Base-by-base conservation (phyloP, 1,140 invertebrate species). In the Zaprionus taronus region DNA sequence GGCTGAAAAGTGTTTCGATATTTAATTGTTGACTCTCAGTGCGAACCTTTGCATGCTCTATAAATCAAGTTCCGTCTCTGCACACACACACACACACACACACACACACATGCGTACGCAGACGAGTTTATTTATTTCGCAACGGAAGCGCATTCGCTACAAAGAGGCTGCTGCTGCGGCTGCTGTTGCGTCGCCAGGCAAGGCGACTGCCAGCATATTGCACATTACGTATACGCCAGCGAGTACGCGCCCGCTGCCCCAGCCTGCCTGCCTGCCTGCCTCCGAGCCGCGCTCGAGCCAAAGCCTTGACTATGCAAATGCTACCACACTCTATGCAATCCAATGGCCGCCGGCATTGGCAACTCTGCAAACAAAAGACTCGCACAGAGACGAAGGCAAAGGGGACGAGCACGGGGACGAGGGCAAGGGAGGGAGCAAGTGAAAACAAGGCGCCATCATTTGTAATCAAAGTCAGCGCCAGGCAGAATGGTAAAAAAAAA, bases 401-500 rank as follows among this genome's bases (percentile, higher is more conserved):
- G 17, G 44, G n/a, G 47, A 11, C 9, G 17, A 17, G 7, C 9
- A 4, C 44, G 47, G 4, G 20, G 7, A 12, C n/a, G 47, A 2
- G 47, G 38, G 15, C 63, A 41, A 31, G 11, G 14, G 60, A n/a
- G 60, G 22, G 11, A 44, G 38, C 55, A 62, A 62, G 44, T 62
- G 53, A 76, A 77, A 69, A 69, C 68, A 72, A 74, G 63, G 49
- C 66, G 55, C 79, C 66, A 79, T 83, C 80, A 83, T 78, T 83
- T 83, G 74, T 75, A 79, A 83, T 83, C 80, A 83, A 81, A 77
- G 80, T 83, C 79, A 80, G 56, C 72, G 63, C 47, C 47, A 51
- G 67, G 65, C 73, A 76, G 71, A 73, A 77, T 61, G 73, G 64
- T 47, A 74, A 57, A 75, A 51, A 51, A 51, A 51, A 51, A 51